These are phyloP conservation scores for Euplagia quadripunctaria DNA, from an alignment of 2,888 invertebrate genomes.

Conservation along the genomic window DNA sequence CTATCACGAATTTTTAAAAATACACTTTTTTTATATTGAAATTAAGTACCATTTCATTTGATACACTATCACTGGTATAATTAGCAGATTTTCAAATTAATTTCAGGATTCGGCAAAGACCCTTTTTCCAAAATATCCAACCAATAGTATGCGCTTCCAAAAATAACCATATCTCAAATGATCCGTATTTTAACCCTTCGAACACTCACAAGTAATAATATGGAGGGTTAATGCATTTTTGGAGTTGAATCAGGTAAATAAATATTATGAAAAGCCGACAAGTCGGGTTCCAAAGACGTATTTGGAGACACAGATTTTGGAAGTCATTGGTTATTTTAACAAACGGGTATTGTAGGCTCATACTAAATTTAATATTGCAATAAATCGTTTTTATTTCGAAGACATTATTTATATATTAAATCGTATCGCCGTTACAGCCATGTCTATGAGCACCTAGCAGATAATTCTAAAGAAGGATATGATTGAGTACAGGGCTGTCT, in stretches of 20 bases:
- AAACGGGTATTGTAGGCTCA: not conserved
- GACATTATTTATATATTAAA: constrained; percentile 2
- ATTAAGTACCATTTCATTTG: constrained; percentile 25
- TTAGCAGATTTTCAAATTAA: not conserved
- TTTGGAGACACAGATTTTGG: not conserved
- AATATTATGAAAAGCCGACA: not conserved
- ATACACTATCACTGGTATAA: constrained; percentile 22
- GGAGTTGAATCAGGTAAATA: not conserved
- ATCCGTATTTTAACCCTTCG: not conserved
- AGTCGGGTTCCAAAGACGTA: not conserved
- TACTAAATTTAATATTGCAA: not conserved
- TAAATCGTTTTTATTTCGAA: not conserved
- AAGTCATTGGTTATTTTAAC: not conserved
- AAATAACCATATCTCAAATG: not conserved
- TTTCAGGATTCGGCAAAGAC: not conserved
- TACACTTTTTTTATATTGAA: not conserved
- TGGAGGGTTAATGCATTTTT: not conserved
- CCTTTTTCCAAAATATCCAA: not conserved
- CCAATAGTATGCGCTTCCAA: not conserved
- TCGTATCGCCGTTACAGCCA: constrained; percentile 26
- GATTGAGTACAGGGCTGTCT: constrained; percentile 46
- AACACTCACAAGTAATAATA: not conserved
- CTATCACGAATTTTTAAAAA: constrained; percentile 17
- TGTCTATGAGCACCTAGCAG: constrained; percentile 33
- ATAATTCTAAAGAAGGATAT: constrained; percentile 48